Evolutionary conservation across 2,888 invertebrate species (phyloP).

Genomic region (Microchrysa polita): DNA sequence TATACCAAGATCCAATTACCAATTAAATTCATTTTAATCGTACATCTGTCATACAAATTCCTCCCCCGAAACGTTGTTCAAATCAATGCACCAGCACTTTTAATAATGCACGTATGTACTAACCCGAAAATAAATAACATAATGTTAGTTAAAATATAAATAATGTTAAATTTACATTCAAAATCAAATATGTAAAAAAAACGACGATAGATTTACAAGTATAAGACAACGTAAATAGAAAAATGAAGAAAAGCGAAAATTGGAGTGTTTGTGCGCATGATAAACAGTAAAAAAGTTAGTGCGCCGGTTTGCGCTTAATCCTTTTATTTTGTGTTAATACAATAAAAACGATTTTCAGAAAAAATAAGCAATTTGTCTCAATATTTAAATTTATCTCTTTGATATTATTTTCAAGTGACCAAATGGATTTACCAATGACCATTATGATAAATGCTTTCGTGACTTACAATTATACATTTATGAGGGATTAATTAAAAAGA

Average conservation of each 20-base stretch:
- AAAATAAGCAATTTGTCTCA: too few species aligned
- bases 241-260: conserved; percentile 49
- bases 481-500: too few species aligned
- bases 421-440: too few species aligned
- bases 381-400: background rate
- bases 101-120: background rate
- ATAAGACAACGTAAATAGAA: conserved; percentile 51
- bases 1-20: too few species aligned
- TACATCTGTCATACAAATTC: background rate
- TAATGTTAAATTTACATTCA: conserved; percentile 54
- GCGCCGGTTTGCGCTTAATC: conserved; percentile 42
- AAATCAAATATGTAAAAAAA: background rate
- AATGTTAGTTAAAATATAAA: conserved; percentile 54
- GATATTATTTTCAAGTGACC: conserved; percentile 6
- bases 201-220: too few species aligned
- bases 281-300: conserved; percentile 41
- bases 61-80: background rate
- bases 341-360: background rate
- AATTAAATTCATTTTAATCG: too few species aligned
- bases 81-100: conserved; percentile 18
- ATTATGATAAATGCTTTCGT: too few species aligned
- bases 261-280: conserved; percentile 51
- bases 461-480: too few species aligned
- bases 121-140: conserved; percentile 21
- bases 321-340: background rate